These are phyloP conservation scores for Epinephelus malabaricus DNA, from an alignment of 2,797 vertebrate genomes.

Conservation along the genomic window DNA sequence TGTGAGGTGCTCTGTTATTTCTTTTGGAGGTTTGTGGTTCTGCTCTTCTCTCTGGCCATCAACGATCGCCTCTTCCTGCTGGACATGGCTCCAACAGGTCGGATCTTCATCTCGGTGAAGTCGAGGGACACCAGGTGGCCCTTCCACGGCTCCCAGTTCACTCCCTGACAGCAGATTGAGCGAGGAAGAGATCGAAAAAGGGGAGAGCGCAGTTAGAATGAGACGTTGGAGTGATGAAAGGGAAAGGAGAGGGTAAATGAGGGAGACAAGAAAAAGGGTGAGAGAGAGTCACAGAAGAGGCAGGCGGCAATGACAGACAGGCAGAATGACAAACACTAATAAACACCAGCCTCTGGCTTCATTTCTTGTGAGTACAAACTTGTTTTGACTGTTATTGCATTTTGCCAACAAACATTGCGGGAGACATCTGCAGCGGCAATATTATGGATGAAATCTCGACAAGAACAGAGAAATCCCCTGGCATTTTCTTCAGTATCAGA, in stretches of 20 bases:
- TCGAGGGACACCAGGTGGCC: conserved; percentile 92
- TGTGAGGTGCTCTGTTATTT: conserved; percentile 35
- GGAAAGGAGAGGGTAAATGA: not conserved
- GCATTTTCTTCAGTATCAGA: conserved; percentile 64
- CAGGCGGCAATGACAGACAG: conserved; percentile 44
- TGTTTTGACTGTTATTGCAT: conserved; percentile 74
- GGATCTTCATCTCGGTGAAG: conserved; percentile 92
- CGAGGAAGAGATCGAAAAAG: not conserved
- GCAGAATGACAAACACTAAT: conserved; percentile 69
- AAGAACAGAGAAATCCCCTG: conserved; percentile 58
- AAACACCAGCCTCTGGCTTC: conserved; percentile 65
- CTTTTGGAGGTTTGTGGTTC: conserved; percentile 53
- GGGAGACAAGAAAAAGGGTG: not conserved
- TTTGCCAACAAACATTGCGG: conserved; percentile 54
- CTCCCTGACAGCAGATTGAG: conserved; percentile 79
- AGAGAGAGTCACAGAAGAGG: conserved; percentile 22
- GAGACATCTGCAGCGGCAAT: conserved; percentile 59
- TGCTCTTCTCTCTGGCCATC: conserved; percentile 70
- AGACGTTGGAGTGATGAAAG: not conserved
- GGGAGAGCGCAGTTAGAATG: not conserved
- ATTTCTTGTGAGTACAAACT: conserved; percentile 71
- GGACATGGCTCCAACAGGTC: conserved; percentile 77
- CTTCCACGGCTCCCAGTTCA: conserved; percentile 96
- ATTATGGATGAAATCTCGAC: conserved; percentile 67
- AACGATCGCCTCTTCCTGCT: conserved; percentile 84